Evolutionary conservation across 2,113 vertebrate genomes (phyloP).

Genomic region (Callaeas wilsoni): DNA sequence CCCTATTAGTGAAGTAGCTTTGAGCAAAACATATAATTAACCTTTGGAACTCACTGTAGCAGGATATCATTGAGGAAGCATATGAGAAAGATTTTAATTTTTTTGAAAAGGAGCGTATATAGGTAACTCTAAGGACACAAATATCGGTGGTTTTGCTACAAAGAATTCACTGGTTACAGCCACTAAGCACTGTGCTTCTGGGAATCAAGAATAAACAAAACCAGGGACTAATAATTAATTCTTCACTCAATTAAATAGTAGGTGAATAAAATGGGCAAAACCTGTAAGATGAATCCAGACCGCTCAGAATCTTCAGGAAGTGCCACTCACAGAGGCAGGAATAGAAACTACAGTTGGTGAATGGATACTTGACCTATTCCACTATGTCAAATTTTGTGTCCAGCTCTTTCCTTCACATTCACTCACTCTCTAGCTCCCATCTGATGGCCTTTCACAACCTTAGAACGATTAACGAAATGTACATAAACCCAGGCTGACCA

Average conservation of each 20-base stretch:
- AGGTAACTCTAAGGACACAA: not conserved
- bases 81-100: not conserved
- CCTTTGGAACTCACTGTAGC: constrained; percentile 14
- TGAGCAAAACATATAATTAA: constrained; percentile 37
- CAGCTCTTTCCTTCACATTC: not conserved
- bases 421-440: not conserved
- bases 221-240: not conserved
- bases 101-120: not conserved
- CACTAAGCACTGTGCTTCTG: not conserved
- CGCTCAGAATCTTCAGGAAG: not conserved
- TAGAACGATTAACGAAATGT: not conserved
- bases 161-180: not conserved
- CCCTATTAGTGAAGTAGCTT: constrained; percentile 28
- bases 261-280: not conserved
- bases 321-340: not conserved
- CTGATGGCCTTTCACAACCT: not conserved
- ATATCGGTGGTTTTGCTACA: not conserved
- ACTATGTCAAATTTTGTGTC: not conserved
- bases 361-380: not conserved
- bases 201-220: not conserved
- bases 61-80: constrained; percentile 35
- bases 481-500: not conserved
- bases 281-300: not conserved
- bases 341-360: not conserved
- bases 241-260: not conserved